A percentile compares a stretch with the other conserved stretches of the same genome.
Conservation (phyloP, 2,888 invertebrate species). For the Zaprionus obscuricornis region DNA sequence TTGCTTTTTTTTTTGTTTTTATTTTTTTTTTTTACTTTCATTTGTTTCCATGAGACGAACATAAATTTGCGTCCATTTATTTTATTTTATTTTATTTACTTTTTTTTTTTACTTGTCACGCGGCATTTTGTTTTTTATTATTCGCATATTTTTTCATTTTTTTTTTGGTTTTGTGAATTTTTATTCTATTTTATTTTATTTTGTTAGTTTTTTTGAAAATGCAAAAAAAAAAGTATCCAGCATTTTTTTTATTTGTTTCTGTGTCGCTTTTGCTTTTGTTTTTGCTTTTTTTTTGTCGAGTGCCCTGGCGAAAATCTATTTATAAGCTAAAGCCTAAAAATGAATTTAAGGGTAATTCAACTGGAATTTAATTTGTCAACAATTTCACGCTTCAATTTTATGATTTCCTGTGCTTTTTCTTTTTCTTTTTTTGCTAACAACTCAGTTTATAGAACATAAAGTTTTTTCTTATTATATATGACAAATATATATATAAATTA, state of each 20-base stretch:
- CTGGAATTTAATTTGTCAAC: constrained; percentile 42
- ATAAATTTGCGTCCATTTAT: constrained; percentile 46
- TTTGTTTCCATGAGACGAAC: constrained; percentile 55
- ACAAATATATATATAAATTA: constrained; percentile 14
- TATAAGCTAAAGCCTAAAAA: constrained; percentile 41
- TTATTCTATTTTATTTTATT: constrained; percentile 9
- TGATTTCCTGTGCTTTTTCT: constrained; percentile 26
- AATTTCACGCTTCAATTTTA: constrained; percentile 22
- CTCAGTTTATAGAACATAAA: constrained; percentile 28
- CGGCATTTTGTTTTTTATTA: constrained; percentile 13
- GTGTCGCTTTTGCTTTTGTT: too few species aligned
- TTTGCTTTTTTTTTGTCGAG: too few species aligned
- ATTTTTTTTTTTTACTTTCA: constrained; percentile 44
- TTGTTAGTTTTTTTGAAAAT: constrained; percentile 26
- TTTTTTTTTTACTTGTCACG: constrained; percentile 18
- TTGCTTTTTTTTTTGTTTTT: constrained; percentile 20
- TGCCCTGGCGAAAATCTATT: constrained; percentile 53
- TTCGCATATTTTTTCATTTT: constrained; percentile 25
- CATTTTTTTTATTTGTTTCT: too few species aligned
- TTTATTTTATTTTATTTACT: constrained; percentile 8
- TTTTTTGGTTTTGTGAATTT: constrained; percentile 14
- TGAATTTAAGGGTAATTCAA: constrained; percentile 12
- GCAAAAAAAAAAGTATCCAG: constrained; percentile 61
- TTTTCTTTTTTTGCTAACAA: too few species aligned
- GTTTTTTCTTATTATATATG: too few species aligned